Evolutionary conservation across 2,113 vertebrate genomes (phyloP).

Genomic region (Callipepla californica): DNA sequence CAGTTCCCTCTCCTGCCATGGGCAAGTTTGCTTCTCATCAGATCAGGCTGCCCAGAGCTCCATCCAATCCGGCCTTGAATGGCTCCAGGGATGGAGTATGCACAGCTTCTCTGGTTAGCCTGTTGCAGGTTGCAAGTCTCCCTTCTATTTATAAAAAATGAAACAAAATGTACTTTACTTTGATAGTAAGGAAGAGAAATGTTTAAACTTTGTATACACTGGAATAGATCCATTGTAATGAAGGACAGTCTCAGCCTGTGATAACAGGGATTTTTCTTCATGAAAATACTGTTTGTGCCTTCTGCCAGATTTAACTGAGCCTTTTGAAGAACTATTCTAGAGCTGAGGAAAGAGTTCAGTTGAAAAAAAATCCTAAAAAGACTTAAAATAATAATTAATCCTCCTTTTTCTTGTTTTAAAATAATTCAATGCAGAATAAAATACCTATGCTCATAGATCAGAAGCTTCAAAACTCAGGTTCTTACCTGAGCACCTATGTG

Average conservation of each 20-base stretch:
- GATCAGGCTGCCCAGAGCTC: not conserved
- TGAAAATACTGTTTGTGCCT: not conserved
- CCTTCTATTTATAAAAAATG: not conserved
- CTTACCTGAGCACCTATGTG: not conserved
- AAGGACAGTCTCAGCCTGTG: not conserved
- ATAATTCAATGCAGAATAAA: not conserved
- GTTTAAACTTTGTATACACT: not conserved
- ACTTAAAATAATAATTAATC: not conserved
- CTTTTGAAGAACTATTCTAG: not conserved
- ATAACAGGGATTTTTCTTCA: not conserved
- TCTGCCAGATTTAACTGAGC: not conserved
- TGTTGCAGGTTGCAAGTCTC: not conserved
- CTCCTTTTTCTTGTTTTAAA: not conserved
- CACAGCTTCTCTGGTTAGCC: not conserved
- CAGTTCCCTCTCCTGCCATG: not conserved
- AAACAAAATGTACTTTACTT: not conserved
- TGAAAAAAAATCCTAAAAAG: not conserved
- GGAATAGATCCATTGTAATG: not conserved
- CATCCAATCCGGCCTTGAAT: not conserved
- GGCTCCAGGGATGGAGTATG: not conserved
- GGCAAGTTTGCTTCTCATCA: too few relatives aligned
- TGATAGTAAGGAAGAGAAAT: not conserved
- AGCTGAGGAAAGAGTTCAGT: not conserved
- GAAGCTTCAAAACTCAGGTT: not conserved
- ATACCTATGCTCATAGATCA: not conserved